phyloP scores from a whole-genome alignment of 2,888 invertebrate species.

The Chloroclystis v-ata region DNA sequence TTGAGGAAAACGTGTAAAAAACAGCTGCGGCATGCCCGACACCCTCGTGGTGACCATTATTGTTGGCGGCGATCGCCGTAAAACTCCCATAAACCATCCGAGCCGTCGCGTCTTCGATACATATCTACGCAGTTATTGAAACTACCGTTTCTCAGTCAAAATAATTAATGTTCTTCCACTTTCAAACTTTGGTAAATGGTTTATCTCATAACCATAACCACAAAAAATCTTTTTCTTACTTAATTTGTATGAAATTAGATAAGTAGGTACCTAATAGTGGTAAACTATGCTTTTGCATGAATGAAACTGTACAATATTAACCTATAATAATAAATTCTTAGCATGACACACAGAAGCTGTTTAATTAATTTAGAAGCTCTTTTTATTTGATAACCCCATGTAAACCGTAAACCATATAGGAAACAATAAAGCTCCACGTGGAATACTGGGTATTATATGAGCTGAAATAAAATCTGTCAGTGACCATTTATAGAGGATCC shows the following conservation, averaged over 20 bases:
- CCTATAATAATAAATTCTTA: too few relatives aligned
- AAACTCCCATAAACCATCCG: constrained; percentile 68
- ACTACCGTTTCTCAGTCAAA: constrained; percentile 42
- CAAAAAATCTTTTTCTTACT: too few relatives aligned
- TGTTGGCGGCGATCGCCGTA: constrained; percentile 55
- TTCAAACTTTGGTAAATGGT: constrained; percentile 1
- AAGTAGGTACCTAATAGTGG: too few relatives aligned
- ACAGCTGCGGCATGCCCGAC: constrained; percentile 76
- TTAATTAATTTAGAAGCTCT: too few relatives aligned
- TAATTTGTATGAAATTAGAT: too few relatives aligned
- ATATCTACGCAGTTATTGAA: constrained; percentile 57
- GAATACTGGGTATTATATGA: constrained; percentile 61
- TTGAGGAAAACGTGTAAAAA: constrained; percentile 77
- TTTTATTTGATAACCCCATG: too few relatives aligned
- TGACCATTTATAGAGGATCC: constrained; percentile 69
- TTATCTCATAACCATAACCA: too few relatives aligned
- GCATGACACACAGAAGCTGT: too few relatives aligned
- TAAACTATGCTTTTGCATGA: too few relatives aligned
- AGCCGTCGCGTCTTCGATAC: constrained; percentile 40
- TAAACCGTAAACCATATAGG: too few relatives aligned
- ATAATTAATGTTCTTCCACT: constrained; percentile 29
- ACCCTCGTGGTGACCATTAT: constrained; percentile 69
- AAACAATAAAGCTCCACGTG: constrained; percentile 57
- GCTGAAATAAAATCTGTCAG: constrained; percentile 72
- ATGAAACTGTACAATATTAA: too few relatives aligned